Conservation (phyloP, 2,797 vertebrate genomes). For the Leptodactylus fallax region DNA sequence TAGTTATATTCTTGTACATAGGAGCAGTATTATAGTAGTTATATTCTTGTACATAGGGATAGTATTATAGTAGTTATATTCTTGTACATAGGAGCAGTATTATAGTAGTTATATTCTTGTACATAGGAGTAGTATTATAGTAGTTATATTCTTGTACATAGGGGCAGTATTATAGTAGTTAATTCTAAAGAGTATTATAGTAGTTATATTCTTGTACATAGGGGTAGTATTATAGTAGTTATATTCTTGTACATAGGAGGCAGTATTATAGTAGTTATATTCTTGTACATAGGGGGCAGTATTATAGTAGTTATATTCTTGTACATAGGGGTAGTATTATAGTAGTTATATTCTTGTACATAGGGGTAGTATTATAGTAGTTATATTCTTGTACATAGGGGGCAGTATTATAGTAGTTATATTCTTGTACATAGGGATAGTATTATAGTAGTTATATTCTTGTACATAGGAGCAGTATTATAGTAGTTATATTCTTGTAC, state of each 20-base stretch:
- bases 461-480: no score
- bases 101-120: slow-evolving; percentile 15
- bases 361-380: neutral
- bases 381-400: neutral
- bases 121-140: slow-evolving; percentile 2
- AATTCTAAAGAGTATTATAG: slow-evolving; percentile 3
- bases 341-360: neutral
- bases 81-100: neutral
- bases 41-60: neutral
- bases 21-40: slow-evolving; percentile 4
- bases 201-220: neutral
- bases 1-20: slow-evolving; percentile 2
- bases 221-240: no score
- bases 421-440: neutral
- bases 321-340: neutral
- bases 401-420: neutral
- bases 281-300: neutral
- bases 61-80: slow-evolving; percentile 9
- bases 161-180: neutral
- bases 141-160: slow-evolving; percentile 1
- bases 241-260: neutral
- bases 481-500: no score
- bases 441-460: no score
- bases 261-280: slow-evolving; percentile 10
- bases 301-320: neutral